Conservation (phyloP, 2,888 invertebrate genomes). For the Dasysyrphus tricinctus region DNA sequence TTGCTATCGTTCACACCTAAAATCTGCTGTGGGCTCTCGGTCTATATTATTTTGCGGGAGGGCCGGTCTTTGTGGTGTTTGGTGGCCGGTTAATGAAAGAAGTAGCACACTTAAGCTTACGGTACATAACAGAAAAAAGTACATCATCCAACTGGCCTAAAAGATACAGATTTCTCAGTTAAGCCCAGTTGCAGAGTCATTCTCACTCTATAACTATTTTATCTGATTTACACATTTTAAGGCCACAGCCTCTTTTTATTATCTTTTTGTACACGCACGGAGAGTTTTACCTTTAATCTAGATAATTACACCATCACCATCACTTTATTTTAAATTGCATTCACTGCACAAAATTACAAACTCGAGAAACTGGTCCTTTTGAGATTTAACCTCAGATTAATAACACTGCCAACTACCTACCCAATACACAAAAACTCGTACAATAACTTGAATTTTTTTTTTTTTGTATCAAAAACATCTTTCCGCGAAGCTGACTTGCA, state of each 20-base stretch:
- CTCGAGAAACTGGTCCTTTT: constrained; percentile 16
- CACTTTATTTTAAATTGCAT: constrained; percentile 47
- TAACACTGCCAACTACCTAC: neutral
- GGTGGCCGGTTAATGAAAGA: no score
- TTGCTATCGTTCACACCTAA: no score
- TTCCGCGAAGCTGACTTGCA: constrained; percentile 2
- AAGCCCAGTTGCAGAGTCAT: neutral
- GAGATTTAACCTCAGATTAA: neutral
- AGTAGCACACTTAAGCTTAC: no score
- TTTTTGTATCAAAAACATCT: constrained; percentile 24
- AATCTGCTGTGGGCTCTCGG: no score
- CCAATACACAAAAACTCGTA: no score
- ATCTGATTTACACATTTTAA: neutral
- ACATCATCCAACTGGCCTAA: no score
- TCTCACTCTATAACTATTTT: constrained; percentile 8
- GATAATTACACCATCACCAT: constrained; percentile 39
- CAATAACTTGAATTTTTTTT: neutral
- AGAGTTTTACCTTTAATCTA: constrained; percentile 41
- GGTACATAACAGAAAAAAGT: no score
- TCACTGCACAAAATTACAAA: constrained; percentile 40
- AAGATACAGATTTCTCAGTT: no score
- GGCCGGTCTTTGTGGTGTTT: no score
- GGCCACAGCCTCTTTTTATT: neutral
- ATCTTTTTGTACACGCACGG: neutral
- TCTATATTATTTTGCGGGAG: no score